Evolutionary conservation across 1,140 invertebrate genomes (phyloP), one percentile per base, ranked within the genome.

Genomic region (Zaprionus vittiger): DNA sequence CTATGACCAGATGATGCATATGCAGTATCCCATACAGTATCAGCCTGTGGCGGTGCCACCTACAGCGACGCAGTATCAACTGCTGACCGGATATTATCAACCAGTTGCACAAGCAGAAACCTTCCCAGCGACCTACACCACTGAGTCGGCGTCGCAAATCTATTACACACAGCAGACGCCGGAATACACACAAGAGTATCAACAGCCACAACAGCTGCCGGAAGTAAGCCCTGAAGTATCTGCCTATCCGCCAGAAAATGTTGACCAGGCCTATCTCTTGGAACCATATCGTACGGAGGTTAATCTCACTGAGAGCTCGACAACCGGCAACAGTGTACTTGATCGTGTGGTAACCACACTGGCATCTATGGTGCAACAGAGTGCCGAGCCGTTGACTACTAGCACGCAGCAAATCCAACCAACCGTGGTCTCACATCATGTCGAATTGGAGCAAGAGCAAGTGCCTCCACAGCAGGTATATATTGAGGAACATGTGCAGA

Each of bases 11-110:
- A 91, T 92, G 1, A 79, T 92, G 77, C 89, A 90, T 60, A 87
- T 92, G 89, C 89, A 92, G 63, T 92, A 92, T 72, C 87, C 91
- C 73, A 91, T 90, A 56, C 91, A 91, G 52, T 92, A 92, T 59
- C 91, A 91, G 44, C 69, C 77, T 9, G 80, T 91, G 5, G 77
- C 86, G 5, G 81, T 81, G 28, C 71, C 65, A 22, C 75, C 85
- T 11, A n/a, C 85, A 4, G 69, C 81, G 5, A 77, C 77, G 2
- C 87, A 90, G 57, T 92, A 91, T 60, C 91, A 92, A 67, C 63
- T 92, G 7, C 24, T 92, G 2, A 0, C 91, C 1, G 83, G 91
- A 12, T 91, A 90, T 41, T 92, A 92, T 56, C 89, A 90, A 64
- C 78, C 84, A 5, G 77, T 80, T 38, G 71, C 69, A 15, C 79